Evolutionary conservation across 2,888 invertebrate species (phyloP), one percentile per base, ranked within the genome.

Genomic region (Oegoconia quadripuncta): DNA sequence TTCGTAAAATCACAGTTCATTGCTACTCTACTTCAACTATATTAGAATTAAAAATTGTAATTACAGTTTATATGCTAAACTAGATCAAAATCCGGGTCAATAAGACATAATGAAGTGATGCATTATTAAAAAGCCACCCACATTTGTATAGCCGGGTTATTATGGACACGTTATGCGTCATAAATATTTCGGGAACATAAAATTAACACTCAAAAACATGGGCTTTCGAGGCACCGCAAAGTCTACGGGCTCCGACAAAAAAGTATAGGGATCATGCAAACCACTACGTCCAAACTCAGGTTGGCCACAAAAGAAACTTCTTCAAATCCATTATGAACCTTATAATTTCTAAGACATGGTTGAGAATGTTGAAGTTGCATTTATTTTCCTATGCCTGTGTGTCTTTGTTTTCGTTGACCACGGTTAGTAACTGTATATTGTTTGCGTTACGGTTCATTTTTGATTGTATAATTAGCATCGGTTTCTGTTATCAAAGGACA

Each of bases 171-270:
- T 84, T 84, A 87, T 84, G 84, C 79, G 77, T 84, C 86, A 86
- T 86, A 86, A 87, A 86, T 84, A 84, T 84, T 86, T 86, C 83
- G 77, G 79, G 74, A 83, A 86, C 84, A 82, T 86, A 82, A 87
- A 87, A 83, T 86, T 83, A 86, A 87, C 87, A 83, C 83, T 80
- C 77, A 81, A 78, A 83, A 86, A 82, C 80, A 83, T 74, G 81
- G 78, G 65, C 72, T 82, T 75, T 78, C 71, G 75, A 78, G 86
- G 87, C 87, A 86, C 87, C 87, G 78, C 76, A 74, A 67, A 75
- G 87, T 87, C 87, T 87, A 74, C 83, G 70, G 65, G 59, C 58
- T 57, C 63, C 60, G 57, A 82, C 74, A 86, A 87, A 86, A 86
- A 81, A 41, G 74, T 68, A 69, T 67, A 59, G 70, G 78, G 74